Evolutionary conservation across 2,113 vertebrate genomes (phyloP), one percentile per base, ranked within the genome.

Genomic region (Nerophis ophidion): DNA sequence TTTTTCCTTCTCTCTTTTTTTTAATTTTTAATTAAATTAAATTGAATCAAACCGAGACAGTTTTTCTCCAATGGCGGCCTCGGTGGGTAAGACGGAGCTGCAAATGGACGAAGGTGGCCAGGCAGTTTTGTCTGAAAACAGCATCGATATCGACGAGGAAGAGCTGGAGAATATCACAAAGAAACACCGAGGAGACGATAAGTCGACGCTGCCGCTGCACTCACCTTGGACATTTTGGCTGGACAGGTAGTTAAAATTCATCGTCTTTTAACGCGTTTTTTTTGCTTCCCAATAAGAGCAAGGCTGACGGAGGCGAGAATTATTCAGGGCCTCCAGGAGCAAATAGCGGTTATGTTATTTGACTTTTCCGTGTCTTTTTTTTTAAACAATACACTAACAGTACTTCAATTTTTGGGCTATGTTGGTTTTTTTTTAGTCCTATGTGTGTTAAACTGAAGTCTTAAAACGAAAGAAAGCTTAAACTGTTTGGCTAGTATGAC

Each of bases 161-260:
- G 84, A 91, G 76, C 69, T 91, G 78, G 88, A 91, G 7, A 89
- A 86, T 14, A 86, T 90, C 81, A 87, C 88, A 68, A 89, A 88
- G 72, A 85, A 78, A 48, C 86, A 87, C 17, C 71, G 63, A 49
- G 81, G 83, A 51, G 88, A 85, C 59, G 87, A 83, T 12, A 46
- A 77, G 15, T 66, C 80, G 1, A 68, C 87, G 54, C 81, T 91
- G 61, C 89, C 89, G 0, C 45, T 91, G 4, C 89, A 91, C 60
- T 91, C 89, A 0, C 87, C 89, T 0, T 91, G 90, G 90, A 91
- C 90, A 0, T 91, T 91, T 63, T 91, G 90, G 90, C 77, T 91
- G 26, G 90, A 91, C 79, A 87, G 89, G 90, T 90, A 85, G 13
- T 1, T 0, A 34, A 16, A 34, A 16, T 26, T 3, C 1, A 8